Evolutionary conservation across 2,113 vertebrate species (phyloP), one percentile per base, ranked within the genome.

Genomic region (Reinhardtius hippoglossoides): DNA sequence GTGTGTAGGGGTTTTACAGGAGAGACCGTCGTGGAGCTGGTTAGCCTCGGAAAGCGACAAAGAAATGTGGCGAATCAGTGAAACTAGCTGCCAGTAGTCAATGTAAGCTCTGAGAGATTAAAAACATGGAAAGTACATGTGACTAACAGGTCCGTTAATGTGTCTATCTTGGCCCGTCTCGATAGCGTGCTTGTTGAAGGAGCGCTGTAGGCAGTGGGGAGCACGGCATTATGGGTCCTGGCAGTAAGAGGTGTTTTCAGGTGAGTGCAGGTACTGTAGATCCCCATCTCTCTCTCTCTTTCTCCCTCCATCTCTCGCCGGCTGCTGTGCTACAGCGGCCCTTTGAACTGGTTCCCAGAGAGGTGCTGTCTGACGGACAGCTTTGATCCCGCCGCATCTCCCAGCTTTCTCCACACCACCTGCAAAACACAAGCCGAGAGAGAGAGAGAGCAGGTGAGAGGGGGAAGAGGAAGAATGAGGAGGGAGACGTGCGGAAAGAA

Each of bases 361-460:
- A 99, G 96, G 60, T 98, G 97, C 92, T 99, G 98, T 83, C 97
- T 93, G 92, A 99, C 95, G 77, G 97, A 99, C 77, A 97, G 96
- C 90, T 98, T 98, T 83, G 98, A 96, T 88, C 96, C 96, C 0
- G 98, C 96, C 0, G 97, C 98, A 9, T 99, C 98, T 0, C 97
- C 98, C 87, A 99, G 94, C 87, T 99, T 99, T 78, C 97, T 92
- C 98, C 98, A 99, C 92, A 99, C 98, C 91, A 99, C 98, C 98
- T 99, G 94, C 65, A 54, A 21, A 74, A 63, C 82, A 94, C 18
- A 54, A 54, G 50, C 50, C 15, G 20, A n/a, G 50, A 54, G 50
- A 93, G 68, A 21, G 60, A 74, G 52, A 31, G 65, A 42, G 60
- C 10, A 40, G 96, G 83, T 96, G 75, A 97, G 83, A 95, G 94